These are phyloP conservation scores for Volucella inanis DNA, from an alignment of 2,888 invertebrate genomes.

Conservation along the genomic window DNA sequence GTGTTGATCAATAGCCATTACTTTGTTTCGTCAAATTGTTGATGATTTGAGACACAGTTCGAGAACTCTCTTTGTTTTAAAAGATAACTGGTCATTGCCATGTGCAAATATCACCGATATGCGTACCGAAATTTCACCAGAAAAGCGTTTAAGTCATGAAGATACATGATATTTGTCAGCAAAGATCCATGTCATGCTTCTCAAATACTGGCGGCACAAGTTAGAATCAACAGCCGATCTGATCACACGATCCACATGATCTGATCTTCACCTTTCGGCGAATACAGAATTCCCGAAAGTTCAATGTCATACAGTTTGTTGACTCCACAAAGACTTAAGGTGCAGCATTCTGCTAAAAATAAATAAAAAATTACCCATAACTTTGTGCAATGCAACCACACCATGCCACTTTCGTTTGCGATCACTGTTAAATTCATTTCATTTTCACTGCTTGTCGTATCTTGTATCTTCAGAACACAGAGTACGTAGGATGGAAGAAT, in stretches of 20 bases:
- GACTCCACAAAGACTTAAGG: slow-evolving; percentile 40
- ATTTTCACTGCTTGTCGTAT: slow-evolving; percentile 52
- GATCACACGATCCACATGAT: background rate
- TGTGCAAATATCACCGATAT: no score
- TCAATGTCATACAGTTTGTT: slow-evolving; percentile 68
- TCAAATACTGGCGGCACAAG: no score
- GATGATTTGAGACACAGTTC: no score
- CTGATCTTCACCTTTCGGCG: background rate
- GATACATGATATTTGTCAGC: no score
- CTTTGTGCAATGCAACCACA: slow-evolving; percentile 15
- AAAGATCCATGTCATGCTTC: no score
- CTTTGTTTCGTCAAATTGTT: no score
- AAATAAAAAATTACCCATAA: slow-evolving; percentile 10
- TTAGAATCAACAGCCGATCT: no score
- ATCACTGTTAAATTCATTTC: slow-evolving; percentile 61
- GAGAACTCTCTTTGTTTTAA: no score
- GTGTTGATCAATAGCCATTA: no score
- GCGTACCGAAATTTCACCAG: no score
- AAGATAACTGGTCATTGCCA: no score
- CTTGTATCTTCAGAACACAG: slow-evolving; percentile 21
- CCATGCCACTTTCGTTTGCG: slow-evolving; percentile 63
- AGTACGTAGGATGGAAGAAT: slow-evolving; percentile 37
- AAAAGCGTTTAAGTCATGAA: no score
- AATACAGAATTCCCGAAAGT: slow-evolving; percentile 56
- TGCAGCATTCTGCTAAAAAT: slow-evolving; percentile 41